Evolutionary conservation across 2,797 vertebrate species (phyloP).

Genomic region (Netta rufina): DNA sequence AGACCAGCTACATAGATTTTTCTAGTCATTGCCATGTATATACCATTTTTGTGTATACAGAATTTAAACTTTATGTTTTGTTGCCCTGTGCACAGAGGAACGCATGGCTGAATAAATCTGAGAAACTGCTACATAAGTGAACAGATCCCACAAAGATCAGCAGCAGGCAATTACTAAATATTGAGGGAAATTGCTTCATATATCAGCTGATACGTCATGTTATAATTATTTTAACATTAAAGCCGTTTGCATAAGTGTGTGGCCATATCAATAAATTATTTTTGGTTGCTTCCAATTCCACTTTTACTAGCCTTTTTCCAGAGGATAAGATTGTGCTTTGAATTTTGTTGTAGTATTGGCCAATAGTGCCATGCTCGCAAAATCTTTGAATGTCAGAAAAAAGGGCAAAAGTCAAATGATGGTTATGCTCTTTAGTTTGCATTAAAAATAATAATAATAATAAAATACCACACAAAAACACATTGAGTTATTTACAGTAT

Average conservation of each 20-base stretch:
- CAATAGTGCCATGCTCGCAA: background rate
- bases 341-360: background rate
- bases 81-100: background rate
- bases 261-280: background rate
- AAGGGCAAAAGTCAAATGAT: background rate
- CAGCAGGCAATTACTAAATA: conserved; percentile 19
- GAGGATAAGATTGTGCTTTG: background rate
- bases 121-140: conserved; percentile 14
- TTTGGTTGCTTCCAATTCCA: background rate
- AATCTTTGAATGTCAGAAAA: background rate
- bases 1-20: background rate
- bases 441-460: background rate
- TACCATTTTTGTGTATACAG: background rate
- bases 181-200: conserved; percentile 29
- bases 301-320: background rate
- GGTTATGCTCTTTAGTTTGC: background rate
- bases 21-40: background rate
- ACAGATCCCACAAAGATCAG: rapidly evolving
- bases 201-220: background rate
- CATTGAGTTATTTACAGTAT: background rate
- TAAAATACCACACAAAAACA: background rate
- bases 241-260: background rate
- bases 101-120: background rate
- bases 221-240: conserved; percentile 22
- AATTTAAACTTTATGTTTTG: background rate